Evolutionary conservation across 2,888 invertebrate genomes (phyloP), one percentile per base, ranked within the genome.

Genomic region (Eudasyphora cyanicolor): DNA sequence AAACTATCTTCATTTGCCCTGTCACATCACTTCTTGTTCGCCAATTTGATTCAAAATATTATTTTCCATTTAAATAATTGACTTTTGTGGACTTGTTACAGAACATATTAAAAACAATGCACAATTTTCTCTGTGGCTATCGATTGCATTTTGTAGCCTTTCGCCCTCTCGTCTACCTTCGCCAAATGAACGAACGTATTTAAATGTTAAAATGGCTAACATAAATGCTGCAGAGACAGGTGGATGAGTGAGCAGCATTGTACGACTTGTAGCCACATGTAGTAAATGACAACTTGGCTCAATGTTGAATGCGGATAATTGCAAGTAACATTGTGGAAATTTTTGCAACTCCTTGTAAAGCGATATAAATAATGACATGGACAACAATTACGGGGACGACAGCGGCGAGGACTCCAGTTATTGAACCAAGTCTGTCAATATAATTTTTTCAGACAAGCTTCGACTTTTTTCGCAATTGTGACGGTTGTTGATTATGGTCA

Each of bases 401-500:
- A 38, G 7, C 29, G 7, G 7, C 62, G 17, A 57, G 21, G 24
- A 57, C 24, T 24, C 10, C 12, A 51, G 7, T 60, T 21, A 35
- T 7, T 1, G 38, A 57, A 29, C 12, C 38, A 54, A 54, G 38
- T 21, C 21, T 35, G 54, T 24, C 54, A 51, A 38, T 71, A 71
- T 71, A 54, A 51, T 27, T 71, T 49, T 57, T n/a, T 12, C 45
- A 57, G 54, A 73, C 38, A 21, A 8, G n/a, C 57, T 54, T 57
- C 45, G 14, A 7, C 17, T 57, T 54, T 64, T 42, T 57, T 73
- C 57, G 45, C 14, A n/a, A 4, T 45, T 51, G 29, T 54, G 14
- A 38, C 32, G 67, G 69, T 35, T 69, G 60, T 76, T 75, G 19
- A n/a, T 80, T 77, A 35, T 69, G 49, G 73, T 21, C 69, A 79